These are phyloP conservation scores for Harpagifer antarcticus DNA, from an alignment of 2,797 vertebrate species.

Conservation along the genomic window DNA sequence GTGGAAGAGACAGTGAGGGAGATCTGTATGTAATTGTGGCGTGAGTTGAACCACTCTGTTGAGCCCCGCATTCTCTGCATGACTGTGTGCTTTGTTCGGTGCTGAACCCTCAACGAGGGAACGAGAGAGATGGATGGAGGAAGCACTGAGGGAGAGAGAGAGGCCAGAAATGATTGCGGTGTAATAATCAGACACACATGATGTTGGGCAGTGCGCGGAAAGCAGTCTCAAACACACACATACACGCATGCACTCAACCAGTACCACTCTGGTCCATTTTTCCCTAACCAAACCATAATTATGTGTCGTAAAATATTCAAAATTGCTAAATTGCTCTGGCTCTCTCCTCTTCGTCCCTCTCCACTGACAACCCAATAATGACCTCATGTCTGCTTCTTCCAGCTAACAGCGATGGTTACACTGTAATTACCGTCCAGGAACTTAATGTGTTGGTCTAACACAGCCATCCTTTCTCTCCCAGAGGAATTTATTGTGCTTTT, in stretches of 20 bases:
- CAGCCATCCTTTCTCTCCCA: constrained; percentile 70
- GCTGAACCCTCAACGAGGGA: constrained; percentile 69
- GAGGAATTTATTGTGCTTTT: constrained; percentile 72
- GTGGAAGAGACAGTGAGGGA: constrained; percentile 65
- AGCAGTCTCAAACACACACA: constrained; percentile 46
- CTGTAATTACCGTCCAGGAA: constrained; percentile 82
- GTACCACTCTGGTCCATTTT: constrained; percentile 62
- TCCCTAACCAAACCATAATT: constrained; percentile 78
- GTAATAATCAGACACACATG: constrained; percentile 82
- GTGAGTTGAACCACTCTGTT: constrained; percentile 63
- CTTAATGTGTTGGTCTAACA: constrained; percentile 80
- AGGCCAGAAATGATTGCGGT: constrained; percentile 77
- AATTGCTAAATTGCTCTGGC: constrained; percentile 83
- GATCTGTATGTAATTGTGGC: constrained; percentile 76
- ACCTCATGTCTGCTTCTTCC: constrained; percentile 82
- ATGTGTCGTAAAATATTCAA: constrained; percentile 82
- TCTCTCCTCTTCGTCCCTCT: constrained; percentile 73
- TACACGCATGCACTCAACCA: constrained; percentile 52
- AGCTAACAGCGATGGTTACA: constrained; percentile 73
- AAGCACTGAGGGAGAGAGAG: constrained; percentile 45
- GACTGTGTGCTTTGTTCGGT: constrained; percentile 80
- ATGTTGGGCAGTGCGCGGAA: constrained; percentile 57
- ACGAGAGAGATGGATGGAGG: constrained; percentile 70
- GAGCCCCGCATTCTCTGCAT: constrained; percentile 79
- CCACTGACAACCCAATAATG: constrained; percentile 77